Evolutionary conservation across 2,113 vertebrate species (phyloP), one percentile per base, ranked within the genome.

Genomic region (Salvelinus namaycush): DNA sequence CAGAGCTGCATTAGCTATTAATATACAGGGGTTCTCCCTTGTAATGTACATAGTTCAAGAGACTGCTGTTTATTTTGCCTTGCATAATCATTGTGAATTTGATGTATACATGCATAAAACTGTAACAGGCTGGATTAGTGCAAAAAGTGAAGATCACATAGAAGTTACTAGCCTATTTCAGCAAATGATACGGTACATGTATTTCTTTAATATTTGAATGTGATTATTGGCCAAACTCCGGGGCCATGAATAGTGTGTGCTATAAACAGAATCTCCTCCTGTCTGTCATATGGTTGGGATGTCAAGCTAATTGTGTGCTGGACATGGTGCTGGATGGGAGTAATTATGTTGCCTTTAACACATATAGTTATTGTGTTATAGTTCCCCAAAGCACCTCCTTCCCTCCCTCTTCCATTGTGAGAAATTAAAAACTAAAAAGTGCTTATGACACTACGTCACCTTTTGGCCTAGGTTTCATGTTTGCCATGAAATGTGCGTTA

Each of bases 31-130:
- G 8, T 44, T 44, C 39, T 44, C 39, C 39, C 39, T 12, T 44
- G 39, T 83, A 79, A 79, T 87, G 85, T 85, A 87, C n/a, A 89
- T 89, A 88, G 67, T 87, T 78, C 83, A 54, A 79, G 84, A 89
- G 84, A 86, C 84, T 86, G 84, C 82, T 72, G 83, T 86, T 54
- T 54, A 88, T 85, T 84, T 88, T 89, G 88, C 86, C 90, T 89
- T 87, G 86, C 82, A 74, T 71, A 82, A 18, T 66, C 77, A 79
- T 20, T 54, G 51, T 54, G 51, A 54, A 54, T 54, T 54, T 54
- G 3, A 54, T 16, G 1, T 16, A 54, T 4, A 80, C 74, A 69
- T 39, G 77, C 78, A 71, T 34, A 73, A 62, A 75, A 71, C 44
- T 62, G 74, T 31, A 54, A 54, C 51, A 18, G 57, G 62, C 71